Evolutionary conservation across 1,140 invertebrate species (phyloP).

Genomic region (Agrilus planipennis): DNA sequence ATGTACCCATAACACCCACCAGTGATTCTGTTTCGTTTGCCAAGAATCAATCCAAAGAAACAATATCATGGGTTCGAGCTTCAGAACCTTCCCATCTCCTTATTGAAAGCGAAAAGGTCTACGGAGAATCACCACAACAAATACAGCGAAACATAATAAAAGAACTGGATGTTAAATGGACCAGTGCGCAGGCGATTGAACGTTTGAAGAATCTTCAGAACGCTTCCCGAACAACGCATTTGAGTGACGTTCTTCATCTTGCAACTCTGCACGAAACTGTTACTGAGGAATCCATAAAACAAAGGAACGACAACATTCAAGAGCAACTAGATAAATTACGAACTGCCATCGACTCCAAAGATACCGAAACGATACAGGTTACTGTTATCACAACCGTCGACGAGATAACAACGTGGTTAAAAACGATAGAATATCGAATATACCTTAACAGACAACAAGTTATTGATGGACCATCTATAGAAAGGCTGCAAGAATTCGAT

Average conservation of each 20-base stretch:
- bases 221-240: slow-evolving; percentile 36
- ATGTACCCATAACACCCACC: slow-evolving; percentile 33
- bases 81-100: slow-evolving; percentile 10
- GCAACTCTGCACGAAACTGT: slow-evolving; percentile 43
- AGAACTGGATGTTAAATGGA: slow-evolving; percentile 28
- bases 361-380: slow-evolving; percentile 50
- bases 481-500: slow-evolving; percentile 33
- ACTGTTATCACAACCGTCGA: slow-evolving; percentile 62
- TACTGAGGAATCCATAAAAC: slow-evolving; percentile 40
- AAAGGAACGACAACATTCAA: slow-evolving; percentile 40
- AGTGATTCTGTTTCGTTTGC: slow-evolving; percentile 16
- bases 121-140: not conserved
- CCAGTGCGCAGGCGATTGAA: slow-evolving; percentile 32
- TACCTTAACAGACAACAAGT: slow-evolving; percentile 47
- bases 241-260: slow-evolving; percentile 46
- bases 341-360: slow-evolving; percentile 47
- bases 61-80: slow-evolving; percentile 7
- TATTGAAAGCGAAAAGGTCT: slow-evolving; percentile 16
- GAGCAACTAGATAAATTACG: slow-evolving; percentile 47
- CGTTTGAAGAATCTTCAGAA: slow-evolving; percentile 43
- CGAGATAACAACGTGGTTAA: slow-evolving; percentile 66
- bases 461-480: slow-evolving; percentile 39
- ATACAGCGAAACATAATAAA: slow-evolving; percentile 11
- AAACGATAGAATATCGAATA: slow-evolving; percentile 70
- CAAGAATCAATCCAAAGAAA: slow-evolving; percentile 7